These are phyloP conservation scores for Conus canariensis DNA, from an alignment of 2,888 invertebrate species.

Conservation along the genomic window DNA sequence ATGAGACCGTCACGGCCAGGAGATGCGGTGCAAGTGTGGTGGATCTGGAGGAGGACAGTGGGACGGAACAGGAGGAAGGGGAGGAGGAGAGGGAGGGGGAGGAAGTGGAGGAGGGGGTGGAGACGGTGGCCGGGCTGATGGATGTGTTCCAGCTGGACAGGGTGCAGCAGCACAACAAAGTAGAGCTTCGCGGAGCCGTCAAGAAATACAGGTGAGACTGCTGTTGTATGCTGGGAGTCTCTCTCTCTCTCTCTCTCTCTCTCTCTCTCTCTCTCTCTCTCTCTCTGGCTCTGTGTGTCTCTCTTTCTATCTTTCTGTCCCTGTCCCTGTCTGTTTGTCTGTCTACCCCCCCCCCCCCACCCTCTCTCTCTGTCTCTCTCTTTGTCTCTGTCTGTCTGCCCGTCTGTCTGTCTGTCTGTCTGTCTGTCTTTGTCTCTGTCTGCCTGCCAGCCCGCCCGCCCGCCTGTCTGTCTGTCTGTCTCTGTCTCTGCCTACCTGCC, in stretches of 20 bases:
- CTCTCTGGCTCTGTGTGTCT: not conserved
- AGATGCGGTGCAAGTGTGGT: too few relatives aligned
- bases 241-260: not conserved
- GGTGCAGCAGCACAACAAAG: not conserved
- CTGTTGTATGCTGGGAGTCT: not conserved
- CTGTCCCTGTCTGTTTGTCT: not conserved
- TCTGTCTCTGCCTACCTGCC: not conserved
- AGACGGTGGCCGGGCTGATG: slow-evolving; percentile 7
- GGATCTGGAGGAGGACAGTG: not conserved
- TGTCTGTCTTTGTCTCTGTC: not conserved
- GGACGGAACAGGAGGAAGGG: not conserved
- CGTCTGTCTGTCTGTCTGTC: not conserved
- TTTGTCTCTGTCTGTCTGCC: not conserved
- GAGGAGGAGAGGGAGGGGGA: not conserved
- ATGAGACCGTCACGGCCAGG: too few relatives aligned
- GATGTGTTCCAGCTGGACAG: slow-evolving; percentile 15
- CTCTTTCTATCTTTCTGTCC: not conserved
- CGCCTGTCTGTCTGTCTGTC: not conserved
- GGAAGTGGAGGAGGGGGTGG: not conserved
- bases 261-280: not conserved
- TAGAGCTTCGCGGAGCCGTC: not conserved
- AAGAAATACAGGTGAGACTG: not conserved
- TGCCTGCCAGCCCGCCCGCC: too few relatives aligned
- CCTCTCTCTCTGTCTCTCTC: not conserved
- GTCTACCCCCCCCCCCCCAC: too few relatives aligned